Conservation (phyloP, 2,113 vertebrate species). For the Urocynchramus pylzowi region DNA sequence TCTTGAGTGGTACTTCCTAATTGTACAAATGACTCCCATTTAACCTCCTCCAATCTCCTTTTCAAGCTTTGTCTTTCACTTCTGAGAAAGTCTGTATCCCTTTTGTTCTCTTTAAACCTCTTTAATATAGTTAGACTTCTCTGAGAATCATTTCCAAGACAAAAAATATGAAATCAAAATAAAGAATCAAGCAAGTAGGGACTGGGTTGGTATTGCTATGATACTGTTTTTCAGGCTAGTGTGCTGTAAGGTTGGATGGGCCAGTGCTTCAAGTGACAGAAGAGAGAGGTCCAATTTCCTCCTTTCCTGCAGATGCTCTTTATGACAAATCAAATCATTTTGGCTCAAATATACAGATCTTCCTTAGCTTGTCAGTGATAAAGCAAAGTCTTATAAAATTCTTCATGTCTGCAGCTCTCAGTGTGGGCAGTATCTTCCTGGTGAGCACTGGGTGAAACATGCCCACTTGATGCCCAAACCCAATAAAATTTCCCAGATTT, state of each 20-base stretch:
- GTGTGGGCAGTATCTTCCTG: not conserved
- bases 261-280: not conserved
- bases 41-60: not conserved
- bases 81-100: not conserved
- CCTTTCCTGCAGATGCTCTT: not conserved
- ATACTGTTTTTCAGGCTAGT: not conserved
- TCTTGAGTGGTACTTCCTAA: not conserved
- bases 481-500: not conserved
- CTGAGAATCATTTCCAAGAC: not conserved
- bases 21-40: not conserved
- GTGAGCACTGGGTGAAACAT: not conserved
- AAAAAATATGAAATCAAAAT: not conserved
- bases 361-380: not conserved
- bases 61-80: not conserved
- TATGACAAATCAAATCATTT: not conserved
- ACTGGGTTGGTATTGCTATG: not conserved
- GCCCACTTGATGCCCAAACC: not conserved
- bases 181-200: not conserved
- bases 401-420: not conserved
- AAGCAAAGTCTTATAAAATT: not conserved
- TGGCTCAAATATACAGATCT: not conserved
- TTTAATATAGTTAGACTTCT: not conserved
- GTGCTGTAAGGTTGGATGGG: not conserved
- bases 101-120: not conserved
- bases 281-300: not conserved